Conservation (phyloP, 2,797 vertebrate species). For the Lophius americanus region DNA sequence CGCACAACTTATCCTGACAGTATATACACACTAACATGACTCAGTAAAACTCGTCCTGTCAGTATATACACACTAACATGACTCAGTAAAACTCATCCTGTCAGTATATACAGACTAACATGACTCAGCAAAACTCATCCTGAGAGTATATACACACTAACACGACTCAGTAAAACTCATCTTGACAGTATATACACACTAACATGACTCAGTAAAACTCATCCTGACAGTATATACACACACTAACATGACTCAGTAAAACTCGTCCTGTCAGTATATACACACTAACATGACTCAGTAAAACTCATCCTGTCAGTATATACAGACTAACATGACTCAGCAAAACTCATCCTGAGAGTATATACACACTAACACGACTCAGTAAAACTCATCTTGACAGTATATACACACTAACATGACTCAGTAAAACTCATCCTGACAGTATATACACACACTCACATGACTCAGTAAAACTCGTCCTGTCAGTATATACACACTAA, state of each 20-base stretch:
- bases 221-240: constrained; percentile 85
- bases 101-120: constrained; percentile 79
- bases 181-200: constrained; percentile 86
- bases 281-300: constrained; percentile 87
- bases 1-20: constrained; percentile 95
- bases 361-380: constrained; percentile 84
- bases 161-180: constrained; percentile 96
- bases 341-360: constrained; percentile 92
- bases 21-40: constrained; percentile 79
- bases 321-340: constrained; percentile 86
- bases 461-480: constrained; percentile 92
- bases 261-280: constrained; percentile 87
- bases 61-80: constrained; percentile 78
- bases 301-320: constrained; percentile 90
- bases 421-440: constrained; percentile 94
- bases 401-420: constrained; percentile 85
- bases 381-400: constrained; percentile 93
- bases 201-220: constrained; percentile 93
- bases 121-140: constrained; percentile 93
- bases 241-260: constrained; percentile 91
- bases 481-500: constrained; percentile 79
- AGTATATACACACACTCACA: constrained; percentile 77
- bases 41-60: constrained; percentile 94
- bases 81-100: constrained; percentile 94
- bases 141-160: constrained; percentile 79